Conservation (phyloP, 2,113 vertebrate genomes). For the Variabilichromis moorii region DNA sequence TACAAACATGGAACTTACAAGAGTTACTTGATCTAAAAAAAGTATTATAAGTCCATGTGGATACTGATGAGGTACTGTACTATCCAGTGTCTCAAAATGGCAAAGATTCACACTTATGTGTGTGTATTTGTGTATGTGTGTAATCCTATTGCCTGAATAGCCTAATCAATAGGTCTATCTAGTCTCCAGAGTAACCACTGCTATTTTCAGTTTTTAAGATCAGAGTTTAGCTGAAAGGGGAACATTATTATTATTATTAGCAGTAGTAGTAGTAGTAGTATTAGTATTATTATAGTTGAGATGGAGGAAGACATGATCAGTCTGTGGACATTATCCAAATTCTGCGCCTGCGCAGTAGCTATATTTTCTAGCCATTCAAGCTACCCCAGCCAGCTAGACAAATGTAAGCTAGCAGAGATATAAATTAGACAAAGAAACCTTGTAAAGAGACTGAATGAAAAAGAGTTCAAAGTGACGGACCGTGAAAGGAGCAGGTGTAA, state of each 20-base stretch:
- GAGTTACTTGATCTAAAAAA: background rate
- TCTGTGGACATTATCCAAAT: background rate
- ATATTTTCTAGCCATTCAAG: constrained; percentile 33
- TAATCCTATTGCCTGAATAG: background rate
- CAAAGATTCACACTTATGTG: background rate
- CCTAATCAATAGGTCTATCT: background rate
- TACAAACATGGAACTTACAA: background rate
- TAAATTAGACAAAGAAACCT: constrained; percentile 66
- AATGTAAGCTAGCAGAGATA: constrained; percentile 61
- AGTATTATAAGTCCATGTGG: background rate
- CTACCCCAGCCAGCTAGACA: constrained; percentile 49
- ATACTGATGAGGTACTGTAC: background rate
- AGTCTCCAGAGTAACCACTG: background rate
- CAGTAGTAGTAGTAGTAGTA: rapidly evolving
- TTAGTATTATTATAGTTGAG: background rate
- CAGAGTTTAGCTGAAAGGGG: background rate
- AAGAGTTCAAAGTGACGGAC: constrained; percentile 46
- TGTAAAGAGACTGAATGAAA: constrained; percentile 56
- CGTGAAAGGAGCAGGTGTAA: constrained; percentile 42
- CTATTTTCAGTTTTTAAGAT: background rate
- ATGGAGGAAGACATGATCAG: background rate
- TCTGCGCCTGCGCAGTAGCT: constrained; percentile 40
- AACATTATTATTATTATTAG: background rate
- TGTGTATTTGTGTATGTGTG: background rate
- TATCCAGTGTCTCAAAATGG: background rate